Percentiles rank a stretch among this genome's conserved stretches.
These are phyloP conservation scores for Peromyscus maniculatus DNA, from an alignment of 2,113 vertebrate species.

Conservation along the genomic window DNA sequence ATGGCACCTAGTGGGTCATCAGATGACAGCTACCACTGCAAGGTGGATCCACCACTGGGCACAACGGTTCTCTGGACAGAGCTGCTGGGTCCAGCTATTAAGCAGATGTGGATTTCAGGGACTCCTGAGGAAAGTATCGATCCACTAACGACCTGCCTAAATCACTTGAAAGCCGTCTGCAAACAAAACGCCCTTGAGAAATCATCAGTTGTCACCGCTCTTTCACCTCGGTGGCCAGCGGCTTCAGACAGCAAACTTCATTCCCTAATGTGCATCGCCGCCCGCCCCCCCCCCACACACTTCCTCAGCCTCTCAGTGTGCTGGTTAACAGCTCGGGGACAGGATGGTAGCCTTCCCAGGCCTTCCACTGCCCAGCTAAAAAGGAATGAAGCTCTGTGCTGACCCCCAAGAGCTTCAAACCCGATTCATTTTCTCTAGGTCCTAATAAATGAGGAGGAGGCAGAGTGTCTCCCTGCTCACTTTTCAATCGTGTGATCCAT, in stretches of 20 bases:
- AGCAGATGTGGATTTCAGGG: slow-evolving; percentile 64
- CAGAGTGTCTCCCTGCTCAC: slow-evolving; percentile 11
- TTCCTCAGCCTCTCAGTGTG: background rate
- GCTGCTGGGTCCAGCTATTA: slow-evolving; percentile 21
- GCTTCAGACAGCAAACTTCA: slow-evolving; percentile 67
- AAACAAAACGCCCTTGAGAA: slow-evolving; percentile 82
- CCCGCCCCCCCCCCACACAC: rapidly evolving
- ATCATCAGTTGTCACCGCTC: slow-evolving; percentile 77
- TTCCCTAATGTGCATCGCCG: slow-evolving; percentile 60
- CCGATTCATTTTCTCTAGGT: slow-evolving; percentile 66
- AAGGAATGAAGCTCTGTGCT: background rate
- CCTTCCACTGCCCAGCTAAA: background rate
- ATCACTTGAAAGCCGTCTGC: slow-evolving; percentile 80
- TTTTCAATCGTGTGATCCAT: background rate
- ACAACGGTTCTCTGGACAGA: slow-evolving; percentile 46
- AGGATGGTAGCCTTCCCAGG: slow-evolving; percentile 36
- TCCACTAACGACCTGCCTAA: slow-evolving; percentile 72
- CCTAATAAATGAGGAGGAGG: slow-evolving; percentile 66
- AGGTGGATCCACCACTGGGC: background rate
- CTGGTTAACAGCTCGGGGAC: slow-evolving; percentile 27
- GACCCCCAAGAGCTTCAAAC: slow-evolving; percentile 27
- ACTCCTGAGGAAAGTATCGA: slow-evolving; percentile 74
- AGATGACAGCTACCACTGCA: background rate
- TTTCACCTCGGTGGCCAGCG: slow-evolving; percentile 68
- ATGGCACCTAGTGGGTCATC: background rate